Percentiles rank a stretch among this genome's conserved stretches.
These are phyloP conservation scores for Coelopa frigida DNA, from an alignment of 1,140 invertebrate species.

Conservation along the genomic window DNA sequence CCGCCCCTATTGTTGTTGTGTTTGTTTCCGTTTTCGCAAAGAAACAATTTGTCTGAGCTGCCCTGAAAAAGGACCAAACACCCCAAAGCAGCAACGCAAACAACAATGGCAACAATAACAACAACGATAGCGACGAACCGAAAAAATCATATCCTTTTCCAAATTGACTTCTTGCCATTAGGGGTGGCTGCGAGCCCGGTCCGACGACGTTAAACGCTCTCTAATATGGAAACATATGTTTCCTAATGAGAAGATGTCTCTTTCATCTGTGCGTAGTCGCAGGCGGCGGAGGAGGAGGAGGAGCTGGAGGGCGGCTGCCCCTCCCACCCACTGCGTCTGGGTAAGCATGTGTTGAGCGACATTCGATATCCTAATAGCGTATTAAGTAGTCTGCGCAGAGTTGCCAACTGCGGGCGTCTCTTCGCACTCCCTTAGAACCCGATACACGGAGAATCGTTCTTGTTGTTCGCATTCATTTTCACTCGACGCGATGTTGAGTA, in stretches of 20 bases:
- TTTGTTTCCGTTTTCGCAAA: too few species aligned
- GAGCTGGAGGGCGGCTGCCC: too few species aligned
- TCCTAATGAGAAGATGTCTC: constrained; percentile 15
- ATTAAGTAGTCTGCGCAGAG: not conserved
- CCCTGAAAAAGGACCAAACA: too few species aligned
- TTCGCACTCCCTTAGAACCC: too few species aligned
- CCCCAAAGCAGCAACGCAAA: too few species aligned
- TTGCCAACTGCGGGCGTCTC: too few species aligned
- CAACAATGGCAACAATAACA: not conserved
- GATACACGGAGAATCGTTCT: too few species aligned
- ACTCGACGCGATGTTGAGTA: too few species aligned
- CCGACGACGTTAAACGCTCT: constrained; percentile 4
- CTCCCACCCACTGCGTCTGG: too few species aligned
- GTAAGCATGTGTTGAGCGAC: constrained; percentile 5
- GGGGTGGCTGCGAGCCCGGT: not conserved
- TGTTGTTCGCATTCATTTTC: too few species aligned
- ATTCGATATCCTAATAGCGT: constrained; percentile 11
- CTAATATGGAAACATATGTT: constrained; percentile 14
- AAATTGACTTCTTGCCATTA: not conserved
- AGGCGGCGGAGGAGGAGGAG: not conserved
- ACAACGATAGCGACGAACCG: not conserved
- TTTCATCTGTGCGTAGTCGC: constrained; percentile 5
- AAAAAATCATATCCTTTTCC: constrained; percentile 9
- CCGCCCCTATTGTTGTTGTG: too few species aligned
- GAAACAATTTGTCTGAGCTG: too few species aligned